Evolutionary conservation across 2,888 invertebrate species (phyloP), one percentile per base, ranked within the genome.

Genomic region (Leptinotarsa peninsularis): DNA sequence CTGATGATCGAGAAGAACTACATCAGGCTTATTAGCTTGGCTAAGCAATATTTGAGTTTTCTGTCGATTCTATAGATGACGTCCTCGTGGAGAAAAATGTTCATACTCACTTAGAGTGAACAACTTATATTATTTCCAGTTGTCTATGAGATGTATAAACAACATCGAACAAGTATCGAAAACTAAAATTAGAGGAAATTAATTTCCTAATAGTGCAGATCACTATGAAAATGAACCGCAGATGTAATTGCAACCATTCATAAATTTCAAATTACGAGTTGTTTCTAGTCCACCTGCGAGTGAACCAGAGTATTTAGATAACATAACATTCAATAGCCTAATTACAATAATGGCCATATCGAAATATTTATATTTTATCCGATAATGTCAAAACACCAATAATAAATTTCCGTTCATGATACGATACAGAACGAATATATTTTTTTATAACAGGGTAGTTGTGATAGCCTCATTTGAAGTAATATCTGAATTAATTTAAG

Each of bases 381-480:
- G 69, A 70, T 58, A 58, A 15, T 70, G 58, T 70, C 69, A 2
- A 58, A 56, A 58, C 27, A 18, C 14, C 58, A 23, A 27, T 70
- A 70, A 68, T 70, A 49, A 70, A 70, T 70, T 70, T 70, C 58
- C 58, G n/a, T 69, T 58, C 58, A 69, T 69, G 17, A 69, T 58
- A 69, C 58, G 17, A 27, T n/a, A 27, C 4, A 43, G 54, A 69
- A 58, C 58, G 49, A 23, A 69, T 69, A 58, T 49, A 49, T 5
- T 69, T 69, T 69, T 69, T 69, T 21, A 52, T 17, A 63, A 33
- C 15, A n/a, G 60, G 60, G 33, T 63, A 63, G 27, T 60, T 23
- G 14, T 27, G 60, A 18, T 54, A 69, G 58, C 58, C 58, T 58
- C 69, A 49, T 69, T 69, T 4, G 33, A 4, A 15, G 60, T 33